Evolutionary conservation across 2,888 invertebrate species (phyloP), one percentile per base, ranked within the genome.

Genomic region (Dicyrtoma fusca): DNA sequence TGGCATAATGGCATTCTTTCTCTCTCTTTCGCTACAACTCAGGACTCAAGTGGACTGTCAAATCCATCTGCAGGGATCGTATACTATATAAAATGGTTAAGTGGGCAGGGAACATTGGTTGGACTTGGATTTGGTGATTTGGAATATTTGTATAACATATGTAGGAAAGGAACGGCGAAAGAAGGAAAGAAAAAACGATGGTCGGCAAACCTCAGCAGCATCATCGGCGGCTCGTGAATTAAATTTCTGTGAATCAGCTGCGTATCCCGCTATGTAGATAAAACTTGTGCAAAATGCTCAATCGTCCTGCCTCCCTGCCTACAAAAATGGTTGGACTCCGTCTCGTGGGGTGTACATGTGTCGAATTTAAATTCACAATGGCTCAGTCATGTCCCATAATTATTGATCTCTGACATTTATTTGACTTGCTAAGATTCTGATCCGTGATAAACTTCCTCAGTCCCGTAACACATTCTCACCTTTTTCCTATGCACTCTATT

Each of bases 331-430:
- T 5, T 3, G 34, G 34, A 34, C n/a, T n/a, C 8, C 34, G 34
- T 34, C 3, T 34, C 34, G 34, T 34, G 8, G 3, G 4, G 34
- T 34, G 34, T 34, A 34, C 34, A 34, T 34, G 34, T 34, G 34
- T 34, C 34, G 34, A 34, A 34, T 34, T 34, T 34, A 21, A 53
- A 53, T 13, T 42, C 19, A 21, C 49, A 51, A 64, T 64, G 17
- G 25, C 64, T 25, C 3, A 42, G 47, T 14, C 63, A 66, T 66
- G 66, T 53, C 66, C 42, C 26, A 66, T 66, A 66, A 66, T 66
- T 66, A 66, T 55, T 53, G 66, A 65, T 51, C 65, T 51, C 21
- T 65, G 65, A 51, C 66, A 55, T 66, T 66, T 66, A 66, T 66
- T 53, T 66, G 66, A 66, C 55, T 34, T 26, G 66, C 42, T 49